These are phyloP conservation scores for Standfussiana lucernea DNA, from an alignment of 2,888 invertebrate genomes.

Conservation along the genomic window DNA sequence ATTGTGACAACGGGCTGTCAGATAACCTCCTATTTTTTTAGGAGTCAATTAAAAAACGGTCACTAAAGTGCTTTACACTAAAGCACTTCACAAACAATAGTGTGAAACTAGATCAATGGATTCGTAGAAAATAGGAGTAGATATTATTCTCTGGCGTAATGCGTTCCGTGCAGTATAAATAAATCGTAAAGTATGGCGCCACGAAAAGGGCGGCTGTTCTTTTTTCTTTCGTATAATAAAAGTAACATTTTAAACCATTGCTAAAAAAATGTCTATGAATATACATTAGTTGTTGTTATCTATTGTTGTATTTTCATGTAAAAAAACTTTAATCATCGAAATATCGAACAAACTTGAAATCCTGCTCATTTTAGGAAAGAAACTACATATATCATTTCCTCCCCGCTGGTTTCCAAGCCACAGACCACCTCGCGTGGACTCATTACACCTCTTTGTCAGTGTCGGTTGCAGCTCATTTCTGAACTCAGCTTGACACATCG, in stretches of 20 bases:
- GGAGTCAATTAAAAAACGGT: too few relatives aligned
- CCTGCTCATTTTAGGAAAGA: not conserved
- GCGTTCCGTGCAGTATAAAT: conserved; percentile 51
- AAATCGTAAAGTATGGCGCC: conserved; percentile 22
- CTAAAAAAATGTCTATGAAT: not conserved
- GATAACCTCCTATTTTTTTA: not conserved
- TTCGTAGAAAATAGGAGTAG: conserved; percentile 28
- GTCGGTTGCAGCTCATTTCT: conserved; percentile 64
- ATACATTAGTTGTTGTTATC: not conserved
- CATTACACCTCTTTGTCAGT: conserved; percentile 64
- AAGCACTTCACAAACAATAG: not conserved
- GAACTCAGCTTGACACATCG: conserved; percentile 55
- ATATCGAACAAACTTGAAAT: not conserved
- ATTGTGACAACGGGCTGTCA: too few relatives aligned
- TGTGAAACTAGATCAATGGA: conserved; percentile 31
- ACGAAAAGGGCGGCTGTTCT: not conserved
- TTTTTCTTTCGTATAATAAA: not conserved
- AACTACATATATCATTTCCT: too few relatives aligned
- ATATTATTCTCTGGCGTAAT: conserved; percentile 41
- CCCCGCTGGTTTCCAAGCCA: conserved; percentile 27
- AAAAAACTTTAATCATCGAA: not conserved
- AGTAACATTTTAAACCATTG: not conserved
- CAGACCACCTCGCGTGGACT: conserved; percentile 50
- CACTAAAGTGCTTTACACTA: too few relatives aligned
- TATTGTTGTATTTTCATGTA: not conserved